Conservation (phyloP, 2,113 vertebrate species). For the Varanus salvator region DNA sequence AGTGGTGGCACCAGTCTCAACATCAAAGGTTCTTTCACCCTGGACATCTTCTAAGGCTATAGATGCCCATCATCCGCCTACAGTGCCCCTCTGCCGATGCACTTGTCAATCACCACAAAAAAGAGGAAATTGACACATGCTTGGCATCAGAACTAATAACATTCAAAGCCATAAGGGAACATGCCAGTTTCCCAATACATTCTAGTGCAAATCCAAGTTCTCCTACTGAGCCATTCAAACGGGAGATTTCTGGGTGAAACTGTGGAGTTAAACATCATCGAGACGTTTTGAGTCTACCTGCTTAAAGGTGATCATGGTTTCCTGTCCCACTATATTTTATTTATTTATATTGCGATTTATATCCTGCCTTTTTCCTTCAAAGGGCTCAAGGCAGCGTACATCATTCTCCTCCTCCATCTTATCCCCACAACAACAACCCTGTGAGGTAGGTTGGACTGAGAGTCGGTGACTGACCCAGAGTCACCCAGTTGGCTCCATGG, state of each 20-base stretch:
- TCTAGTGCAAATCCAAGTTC: background rate
- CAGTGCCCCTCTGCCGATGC: background rate
- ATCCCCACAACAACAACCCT: too few species aligned
- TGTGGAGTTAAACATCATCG: background rate
- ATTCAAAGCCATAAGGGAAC: background rate
- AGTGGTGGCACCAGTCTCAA: background rate
- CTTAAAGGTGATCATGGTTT: background rate
- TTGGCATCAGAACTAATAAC: background rate
- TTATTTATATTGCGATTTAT: too few species aligned
- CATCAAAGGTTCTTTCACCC: background rate
- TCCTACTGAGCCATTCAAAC: background rate
- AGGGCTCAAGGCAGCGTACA: too few species aligned
- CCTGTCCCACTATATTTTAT: background rate
- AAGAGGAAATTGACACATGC: background rate
- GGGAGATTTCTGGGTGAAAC: background rate
- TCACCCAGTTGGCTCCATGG: too few species aligned
- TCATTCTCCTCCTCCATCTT: too few species aligned
- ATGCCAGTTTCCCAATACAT: background rate
- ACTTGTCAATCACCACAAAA: background rate
- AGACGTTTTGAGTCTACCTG: background rate
- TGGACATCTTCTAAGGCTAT: background rate
- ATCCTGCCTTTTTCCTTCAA: too few species aligned
- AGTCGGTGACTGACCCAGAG: too few species aligned
- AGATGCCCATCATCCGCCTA: background rate
- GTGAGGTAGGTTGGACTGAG: too few species aligned